phyloP scores from a whole-genome alignment of 2,888 invertebrate species.

The Hypomecis atomaria region DNA sequence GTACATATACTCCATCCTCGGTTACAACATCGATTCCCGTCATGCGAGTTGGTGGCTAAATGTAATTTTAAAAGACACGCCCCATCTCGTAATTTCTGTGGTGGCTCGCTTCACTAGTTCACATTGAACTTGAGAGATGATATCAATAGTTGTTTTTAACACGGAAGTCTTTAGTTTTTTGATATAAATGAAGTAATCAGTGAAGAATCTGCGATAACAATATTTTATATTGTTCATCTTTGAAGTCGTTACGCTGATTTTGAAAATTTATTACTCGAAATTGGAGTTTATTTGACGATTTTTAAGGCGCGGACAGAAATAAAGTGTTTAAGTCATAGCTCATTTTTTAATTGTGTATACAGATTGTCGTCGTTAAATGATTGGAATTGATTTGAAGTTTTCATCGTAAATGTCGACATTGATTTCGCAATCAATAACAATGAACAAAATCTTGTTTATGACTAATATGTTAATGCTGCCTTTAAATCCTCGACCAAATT shows the following conservation, averaged over 20 bases:
- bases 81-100: too few species aligned
- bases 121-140: constrained; percentile 54
- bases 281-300: constrained; percentile 7
- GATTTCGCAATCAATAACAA: too few species aligned
- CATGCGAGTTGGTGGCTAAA: too few species aligned
- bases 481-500: too few species aligned
- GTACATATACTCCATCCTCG: too few species aligned
- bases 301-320: constrained; percentile 12
- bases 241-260: constrained; percentile 26
- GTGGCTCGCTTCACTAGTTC: constrained; percentile 35
- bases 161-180: constrained; percentile 54
- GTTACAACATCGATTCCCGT: too few species aligned
- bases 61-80: too few species aligned
- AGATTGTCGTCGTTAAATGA: not conserved
- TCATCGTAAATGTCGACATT: not conserved
- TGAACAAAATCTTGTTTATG: too few species aligned
- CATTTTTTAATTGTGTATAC: constrained; percentile 4
- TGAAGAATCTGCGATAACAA: constrained; percentile 31
- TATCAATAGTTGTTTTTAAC: constrained; percentile 53
- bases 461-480: too few species aligned
- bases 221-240: constrained; percentile 31
- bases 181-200: constrained; percentile 36
- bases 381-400: constrained; percentile 1
- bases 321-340: constrained; percentile 4
- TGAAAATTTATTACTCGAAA: constrained; percentile 16